Conservation (phyloP, 2,888 invertebrate species). For the Linnaemya tessellans region DNA sequence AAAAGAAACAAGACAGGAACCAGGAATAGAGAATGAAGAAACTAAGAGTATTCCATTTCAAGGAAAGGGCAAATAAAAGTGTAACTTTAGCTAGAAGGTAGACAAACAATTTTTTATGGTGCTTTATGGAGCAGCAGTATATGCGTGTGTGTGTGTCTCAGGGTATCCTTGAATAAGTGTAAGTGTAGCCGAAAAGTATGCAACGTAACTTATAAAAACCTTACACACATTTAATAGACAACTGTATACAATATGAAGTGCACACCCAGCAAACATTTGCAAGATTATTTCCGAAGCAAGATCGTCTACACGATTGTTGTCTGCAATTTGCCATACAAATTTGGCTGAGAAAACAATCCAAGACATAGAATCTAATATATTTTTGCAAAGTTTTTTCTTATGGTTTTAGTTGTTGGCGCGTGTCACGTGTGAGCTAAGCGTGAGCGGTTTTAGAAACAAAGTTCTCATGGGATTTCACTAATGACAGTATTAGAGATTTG, state of each 20-base stretch:
- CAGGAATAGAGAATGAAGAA: slow-evolving; percentile 65
- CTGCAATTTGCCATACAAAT: too few species aligned
- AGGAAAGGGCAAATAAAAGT: slow-evolving; percentile 31
- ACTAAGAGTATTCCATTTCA: slow-evolving; percentile 13
- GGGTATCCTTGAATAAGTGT: background rate
- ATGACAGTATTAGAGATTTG: too few species aligned
- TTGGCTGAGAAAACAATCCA: too few species aligned
- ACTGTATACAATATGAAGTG: background rate
- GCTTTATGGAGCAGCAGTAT: background rate
- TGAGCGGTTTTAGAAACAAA: too few species aligned
- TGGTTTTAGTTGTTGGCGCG: too few species aligned
- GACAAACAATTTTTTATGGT: slow-evolving; percentile 20
- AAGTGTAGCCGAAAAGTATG: slow-evolving; percentile 44
- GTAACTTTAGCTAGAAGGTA: slow-evolving; percentile 41
- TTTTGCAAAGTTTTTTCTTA: too few species aligned
- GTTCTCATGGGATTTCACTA: too few species aligned
- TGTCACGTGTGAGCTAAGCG: too few species aligned
- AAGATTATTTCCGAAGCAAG: too few species aligned
- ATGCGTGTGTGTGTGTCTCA: background rate
- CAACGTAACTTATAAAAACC: slow-evolving; percentile 55
- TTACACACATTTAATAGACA: slow-evolving; percentile 38
- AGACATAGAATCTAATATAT: too few species aligned
- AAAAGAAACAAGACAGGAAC: background rate
- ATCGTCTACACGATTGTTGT: too few species aligned
- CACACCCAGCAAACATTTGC: too few species aligned